Evolutionary conservation across 1,140 invertebrate species (phyloP).

Genomic region (Heterodera schachtii): DNA sequence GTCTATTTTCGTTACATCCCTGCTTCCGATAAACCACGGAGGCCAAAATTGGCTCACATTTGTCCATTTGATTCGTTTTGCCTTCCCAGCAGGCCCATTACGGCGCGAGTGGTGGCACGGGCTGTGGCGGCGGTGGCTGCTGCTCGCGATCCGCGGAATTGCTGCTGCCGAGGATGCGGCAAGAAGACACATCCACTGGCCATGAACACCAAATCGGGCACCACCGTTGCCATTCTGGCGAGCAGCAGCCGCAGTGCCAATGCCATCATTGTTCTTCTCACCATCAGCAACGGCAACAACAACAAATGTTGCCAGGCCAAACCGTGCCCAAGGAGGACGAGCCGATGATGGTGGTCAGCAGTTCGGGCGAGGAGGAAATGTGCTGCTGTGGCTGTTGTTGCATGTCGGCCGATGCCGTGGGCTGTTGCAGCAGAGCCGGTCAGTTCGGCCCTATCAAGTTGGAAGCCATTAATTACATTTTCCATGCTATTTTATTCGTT

Average conservation of each 20-base stretch:
- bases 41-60: no score
- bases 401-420: neutral
- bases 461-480: no score
- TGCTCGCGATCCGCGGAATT: neutral
- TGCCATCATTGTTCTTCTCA: no score
- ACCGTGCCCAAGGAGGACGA: conserved; percentile 10
- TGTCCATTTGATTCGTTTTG: no score
- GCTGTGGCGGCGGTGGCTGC: conserved; percentile 15
- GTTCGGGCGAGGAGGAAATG: conserved; percentile 39
- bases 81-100: no score
- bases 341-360: neutral
- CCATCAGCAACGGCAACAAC: neutral
- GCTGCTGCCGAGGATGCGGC: neutral
- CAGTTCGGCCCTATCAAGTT: neutral
- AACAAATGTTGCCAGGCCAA: neutral
- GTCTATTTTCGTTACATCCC: no score
- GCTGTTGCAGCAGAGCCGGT: neutral
- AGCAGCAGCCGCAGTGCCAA: neutral
- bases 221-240: neutral
- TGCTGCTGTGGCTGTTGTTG: neutral
- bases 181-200: no score
- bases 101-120: neutral
- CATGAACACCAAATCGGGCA: no score
- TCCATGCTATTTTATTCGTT: no score
- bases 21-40: no score